A percentile compares a stretch with the other conserved stretches of the same genome.
Conservation (phyloP, 1,140 invertebrate genomes). For the Eufriesea mexicana region DNA sequence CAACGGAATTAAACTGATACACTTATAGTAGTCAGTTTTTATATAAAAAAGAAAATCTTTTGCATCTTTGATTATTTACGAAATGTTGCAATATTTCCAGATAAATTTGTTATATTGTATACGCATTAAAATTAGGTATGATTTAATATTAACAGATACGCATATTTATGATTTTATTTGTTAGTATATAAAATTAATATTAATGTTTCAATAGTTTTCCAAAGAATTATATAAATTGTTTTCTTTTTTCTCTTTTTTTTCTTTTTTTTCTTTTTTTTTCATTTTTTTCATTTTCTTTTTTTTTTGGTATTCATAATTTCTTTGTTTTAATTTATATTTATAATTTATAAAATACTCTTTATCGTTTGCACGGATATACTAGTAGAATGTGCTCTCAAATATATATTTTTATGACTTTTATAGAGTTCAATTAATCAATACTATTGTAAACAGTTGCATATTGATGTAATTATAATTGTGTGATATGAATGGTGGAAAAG, state of each 20-base stretch:
- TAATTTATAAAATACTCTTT: conserved; percentile 16
- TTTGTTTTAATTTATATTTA: conserved; percentile 11
- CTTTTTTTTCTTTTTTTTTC: too few species aligned
- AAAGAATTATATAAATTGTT: conserved; percentile 9
- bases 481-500: not conserved
- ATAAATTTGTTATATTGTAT: not conserved
- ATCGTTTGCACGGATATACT: not conserved
- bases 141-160: not conserved
- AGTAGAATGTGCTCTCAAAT: not conserved
- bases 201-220: not conserved
- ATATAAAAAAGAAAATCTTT: not conserved
- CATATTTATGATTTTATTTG: conserved; percentile 10
- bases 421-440: conserved; percentile 9
- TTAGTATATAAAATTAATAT: conserved; percentile 9
- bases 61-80: not conserved
- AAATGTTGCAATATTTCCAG: not conserved
- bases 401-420: conserved; percentile 23
- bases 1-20: not conserved
- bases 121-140: not conserved
- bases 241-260: not conserved
- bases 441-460: not conserved
- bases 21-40: not conserved
- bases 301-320: not conserved
- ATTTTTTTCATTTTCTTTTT: too few species aligned
- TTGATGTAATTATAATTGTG: conserved; percentile 10